These are phyloP conservation scores for Priocnemis perturbator DNA, from an alignment of 2,888 invertebrate genomes.

Conservation along the genomic window DNA sequence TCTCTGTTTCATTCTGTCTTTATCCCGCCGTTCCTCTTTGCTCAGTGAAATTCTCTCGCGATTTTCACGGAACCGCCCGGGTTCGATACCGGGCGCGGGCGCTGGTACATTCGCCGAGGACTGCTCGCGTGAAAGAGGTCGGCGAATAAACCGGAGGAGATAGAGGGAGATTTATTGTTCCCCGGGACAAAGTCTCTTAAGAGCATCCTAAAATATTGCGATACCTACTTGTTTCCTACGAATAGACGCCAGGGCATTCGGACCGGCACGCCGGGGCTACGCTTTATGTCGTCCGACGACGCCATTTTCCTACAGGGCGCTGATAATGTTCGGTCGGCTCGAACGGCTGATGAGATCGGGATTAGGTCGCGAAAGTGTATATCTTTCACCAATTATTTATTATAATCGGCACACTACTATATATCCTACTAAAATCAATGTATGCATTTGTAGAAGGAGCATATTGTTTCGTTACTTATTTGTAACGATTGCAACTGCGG, in stretches of 20 bases:
- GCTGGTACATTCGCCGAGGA: slow-evolving; percentile 29
- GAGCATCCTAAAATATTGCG: slow-evolving; percentile 48
- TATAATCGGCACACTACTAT: too few relatives aligned
- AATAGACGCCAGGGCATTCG: slow-evolving; percentile 14
- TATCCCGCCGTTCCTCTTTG: slow-evolving; percentile 10
- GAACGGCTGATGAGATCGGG: too few relatives aligned
- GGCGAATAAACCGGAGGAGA: slow-evolving; percentile 52
- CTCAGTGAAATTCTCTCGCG: slow-evolving; percentile 48
- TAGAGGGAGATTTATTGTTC: slow-evolving; percentile 49
- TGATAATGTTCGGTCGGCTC: background rate
- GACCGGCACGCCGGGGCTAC: slow-evolving; percentile 2
- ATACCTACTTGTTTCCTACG: slow-evolving; percentile 32
- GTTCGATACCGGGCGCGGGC: slow-evolving; percentile 44
- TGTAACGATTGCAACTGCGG: too few relatives aligned
- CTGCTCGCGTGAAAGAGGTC: slow-evolving; percentile 53
- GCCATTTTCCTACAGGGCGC: slow-evolving; percentile 1
- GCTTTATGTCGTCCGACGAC: background rate
- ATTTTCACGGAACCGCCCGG: slow-evolving; percentile 44
- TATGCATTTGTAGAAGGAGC: too few relatives aligned
- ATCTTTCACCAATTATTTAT: too few relatives aligned
- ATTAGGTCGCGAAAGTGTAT: too few relatives aligned
- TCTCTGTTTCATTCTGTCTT: slow-evolving; percentile 25
- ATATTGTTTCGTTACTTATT: too few relatives aligned
- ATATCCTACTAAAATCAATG: too few relatives aligned
- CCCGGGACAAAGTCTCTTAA: slow-evolving; percentile 46